These are phyloP conservation scores for Epizoanthus stellaris DNA, from an alignment of 92 coral and sea anemone species.

Conservation along the genomic window DNA sequence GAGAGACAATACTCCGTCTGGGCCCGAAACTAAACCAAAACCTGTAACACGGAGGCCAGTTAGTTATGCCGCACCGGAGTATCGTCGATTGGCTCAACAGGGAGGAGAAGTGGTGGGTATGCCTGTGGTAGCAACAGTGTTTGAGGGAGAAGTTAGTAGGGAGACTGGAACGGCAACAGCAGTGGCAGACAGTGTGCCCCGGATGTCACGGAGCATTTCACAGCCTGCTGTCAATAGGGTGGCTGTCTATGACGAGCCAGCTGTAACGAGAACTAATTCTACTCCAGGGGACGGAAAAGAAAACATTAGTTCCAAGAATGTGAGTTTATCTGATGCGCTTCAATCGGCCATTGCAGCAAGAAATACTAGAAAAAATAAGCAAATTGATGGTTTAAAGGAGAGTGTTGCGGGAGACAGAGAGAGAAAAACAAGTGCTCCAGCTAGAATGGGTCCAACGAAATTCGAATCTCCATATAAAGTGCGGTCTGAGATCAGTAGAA, in stretches of 20 bases:
- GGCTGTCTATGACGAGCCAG: not conserved
- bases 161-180: not conserved
- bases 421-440: slow-evolving; percentile 70
- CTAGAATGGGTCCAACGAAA: slow-evolving; percentile 49
- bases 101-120: not conserved
- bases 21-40: slow-evolving; percentile 30
- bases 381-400: not conserved
- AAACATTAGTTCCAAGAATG: slow-evolving; percentile 31
- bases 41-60: slow-evolving; percentile 54
- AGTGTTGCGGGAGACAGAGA: slow-evolving; percentile 36
- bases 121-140: not conserved
- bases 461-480: slow-evolving; percentile 61
- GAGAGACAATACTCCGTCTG: slow-evolving; percentile 17
- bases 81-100: slow-evolving; percentile 7
- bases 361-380: slow-evolving; percentile 48
- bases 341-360: slow-evolving; percentile 86
- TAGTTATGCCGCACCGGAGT: slow-evolving; percentile 55
- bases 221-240: slow-evolving; percentile 15
- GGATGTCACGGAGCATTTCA: slow-evolving; percentile 24
- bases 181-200: not conserved
- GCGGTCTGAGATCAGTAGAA: slow-evolving; percentile 60
- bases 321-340: slow-evolving; percentile 72
- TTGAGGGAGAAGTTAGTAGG: not conserved
- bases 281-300: not conserved
- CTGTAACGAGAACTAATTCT: slow-evolving; percentile 10